These are phyloP conservation scores for Leucopsar rothschildi DNA, from an alignment of 2,113 vertebrate genomes.

Conservation along the genomic window DNA sequence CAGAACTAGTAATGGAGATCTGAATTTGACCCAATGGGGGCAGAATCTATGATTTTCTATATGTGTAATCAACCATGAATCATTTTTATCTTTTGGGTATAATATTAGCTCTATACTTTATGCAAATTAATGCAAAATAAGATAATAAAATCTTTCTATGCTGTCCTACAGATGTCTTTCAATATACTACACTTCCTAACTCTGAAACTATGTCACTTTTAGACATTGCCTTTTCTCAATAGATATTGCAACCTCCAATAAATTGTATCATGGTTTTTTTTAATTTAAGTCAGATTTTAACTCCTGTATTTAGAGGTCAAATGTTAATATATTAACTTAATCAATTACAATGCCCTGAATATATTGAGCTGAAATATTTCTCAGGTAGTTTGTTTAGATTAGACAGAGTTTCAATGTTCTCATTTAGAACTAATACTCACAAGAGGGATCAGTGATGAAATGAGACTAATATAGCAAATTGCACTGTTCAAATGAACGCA, in stretches of 20 bases:
- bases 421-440: conserved; percentile 9
- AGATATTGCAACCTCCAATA: not conserved
- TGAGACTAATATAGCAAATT: not conserved
- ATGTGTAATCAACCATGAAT: not conserved
- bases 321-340: not conserved
- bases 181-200: not conserved
- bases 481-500: not conserved
- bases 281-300: not conserved
- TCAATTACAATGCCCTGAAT: not conserved
- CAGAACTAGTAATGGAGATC: not conserved
- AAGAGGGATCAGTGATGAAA: conserved; percentile 20
- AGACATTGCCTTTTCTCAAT: not conserved
- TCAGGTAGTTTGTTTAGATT: conserved; percentile 19
- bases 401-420: not conserved
- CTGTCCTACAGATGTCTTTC: not conserved
- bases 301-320: not conserved
- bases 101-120: not conserved
- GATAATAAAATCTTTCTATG: not conserved
- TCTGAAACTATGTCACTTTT: not conserved
- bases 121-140: not conserved
- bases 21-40: not conserved
- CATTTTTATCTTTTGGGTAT: not conserved
- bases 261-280: not conserved
- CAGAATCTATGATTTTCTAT: not conserved
- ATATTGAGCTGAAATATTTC: not conserved